Conservation (phyloP, 2,888 invertebrate genomes). For the Leistus spinibarbis region DNA sequence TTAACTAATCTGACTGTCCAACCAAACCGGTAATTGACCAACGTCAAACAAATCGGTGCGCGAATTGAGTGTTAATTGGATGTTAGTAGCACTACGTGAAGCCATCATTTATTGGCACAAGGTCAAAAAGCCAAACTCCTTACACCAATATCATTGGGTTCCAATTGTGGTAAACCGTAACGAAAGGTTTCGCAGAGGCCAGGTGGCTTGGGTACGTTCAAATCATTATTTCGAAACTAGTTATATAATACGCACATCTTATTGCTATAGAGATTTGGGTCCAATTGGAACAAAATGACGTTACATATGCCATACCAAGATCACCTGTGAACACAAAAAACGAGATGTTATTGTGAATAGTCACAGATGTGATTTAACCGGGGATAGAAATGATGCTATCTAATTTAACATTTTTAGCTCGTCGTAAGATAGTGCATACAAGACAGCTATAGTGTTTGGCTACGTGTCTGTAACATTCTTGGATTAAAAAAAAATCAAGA, state of each 20-base stretch:
- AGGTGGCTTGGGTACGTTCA: neutral
- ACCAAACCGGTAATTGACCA: constrained; percentile 21
- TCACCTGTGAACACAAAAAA: neutral
- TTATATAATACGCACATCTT: neutral
- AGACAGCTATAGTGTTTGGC: too few species aligned
- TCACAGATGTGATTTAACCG: neutral
- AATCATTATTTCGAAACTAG: neutral
- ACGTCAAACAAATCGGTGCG: constrained; percentile 27
- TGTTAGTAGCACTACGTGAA: constrained; percentile 5
- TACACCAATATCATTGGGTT: neutral
- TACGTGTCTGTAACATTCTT: too few species aligned
- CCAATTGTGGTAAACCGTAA: neutral
- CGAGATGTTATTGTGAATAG: neutral
- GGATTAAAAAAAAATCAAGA: too few species aligned
- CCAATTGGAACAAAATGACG: neutral
- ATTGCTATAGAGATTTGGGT: neutral
- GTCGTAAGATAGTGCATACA: too few species aligned
- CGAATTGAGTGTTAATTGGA: constrained; percentile 27
- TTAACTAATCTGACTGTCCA: constrained; percentile 6
- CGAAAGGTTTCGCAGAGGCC: neutral
- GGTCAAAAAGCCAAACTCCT: neutral
- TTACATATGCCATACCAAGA: too few species aligned
- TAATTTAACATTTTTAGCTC: too few species aligned
- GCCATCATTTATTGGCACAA: neutral
- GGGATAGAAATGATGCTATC: too few species aligned